These are phyloP conservation scores for Saiga tatarica DNA, from an alignment of 2,113 vertebrate genomes.

Conservation along the genomic window DNA sequence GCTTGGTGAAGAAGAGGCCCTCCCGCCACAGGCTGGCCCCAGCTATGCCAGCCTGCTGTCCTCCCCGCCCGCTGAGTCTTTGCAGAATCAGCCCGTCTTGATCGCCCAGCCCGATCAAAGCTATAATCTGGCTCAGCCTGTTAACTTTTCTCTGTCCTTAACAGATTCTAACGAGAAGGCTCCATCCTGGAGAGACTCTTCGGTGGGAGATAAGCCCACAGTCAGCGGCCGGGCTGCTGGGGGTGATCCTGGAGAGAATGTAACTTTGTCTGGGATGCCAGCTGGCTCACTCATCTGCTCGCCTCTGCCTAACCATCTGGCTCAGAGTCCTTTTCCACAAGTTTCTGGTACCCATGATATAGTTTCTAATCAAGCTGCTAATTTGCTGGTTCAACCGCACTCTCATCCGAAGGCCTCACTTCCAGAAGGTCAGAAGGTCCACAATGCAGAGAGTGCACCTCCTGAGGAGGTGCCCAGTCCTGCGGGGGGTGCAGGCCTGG, in stretches of 20 bases:
- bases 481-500: slow-evolving; percentile 24
- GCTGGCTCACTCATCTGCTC: slow-evolving; percentile 63
- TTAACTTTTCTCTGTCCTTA: slow-evolving; percentile 75
- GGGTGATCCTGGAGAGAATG: slow-evolving; percentile 68
- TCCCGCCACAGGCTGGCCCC: slow-evolving; percentile 87
- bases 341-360: slow-evolving; percentile 73
- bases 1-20: slow-evolving; percentile 86
- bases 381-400: slow-evolving; percentile 60
- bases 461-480: slow-evolving; percentile 58
- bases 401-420: slow-evolving; percentile 83
- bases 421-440: slow-evolving; percentile 78
- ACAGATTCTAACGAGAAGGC: slow-evolving; percentile 79
- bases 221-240: slow-evolving; percentile 59
- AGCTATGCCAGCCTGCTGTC: slow-evolving; percentile 92
- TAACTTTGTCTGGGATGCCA: slow-evolving; percentile 52
- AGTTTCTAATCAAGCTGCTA: slow-evolving; percentile 65
- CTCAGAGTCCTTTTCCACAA: slow-evolving; percentile 73
- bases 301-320: slow-evolving; percentile 76
- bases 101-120: slow-evolving; percentile 92
- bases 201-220: slow-evolving; percentile 64
- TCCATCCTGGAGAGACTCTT: slow-evolving; percentile 77
- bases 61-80: slow-evolving; percentile 86
- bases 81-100: slow-evolving; percentile 89
- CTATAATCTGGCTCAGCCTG: slow-evolving; percentile 86
- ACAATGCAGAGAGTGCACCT: slow-evolving; percentile 66